Conservation (phyloP, 1,140 invertebrate genomes). For the Ganaspis sp. region DNA sequence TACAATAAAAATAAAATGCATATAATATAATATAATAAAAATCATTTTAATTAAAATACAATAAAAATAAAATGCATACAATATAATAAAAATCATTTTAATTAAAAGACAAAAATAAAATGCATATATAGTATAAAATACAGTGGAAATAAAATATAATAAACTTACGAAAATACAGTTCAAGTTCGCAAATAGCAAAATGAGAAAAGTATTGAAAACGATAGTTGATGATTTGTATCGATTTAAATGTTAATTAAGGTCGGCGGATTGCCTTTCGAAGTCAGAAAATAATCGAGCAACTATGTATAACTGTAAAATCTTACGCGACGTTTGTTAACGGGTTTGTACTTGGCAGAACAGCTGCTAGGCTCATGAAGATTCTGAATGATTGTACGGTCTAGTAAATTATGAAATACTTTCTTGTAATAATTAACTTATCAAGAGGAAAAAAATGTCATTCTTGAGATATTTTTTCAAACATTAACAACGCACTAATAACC, state of each 20-base stretch:
- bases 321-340: conserved; percentile 16
- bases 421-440: neutral
- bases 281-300: neutral
- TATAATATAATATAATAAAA: too few species aligned
- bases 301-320: conserved; percentile 22
- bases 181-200: too few species aligned
- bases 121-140: too few species aligned
- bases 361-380: conserved; percentile 22
- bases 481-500: too few species aligned
- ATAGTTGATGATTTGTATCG: neutral
- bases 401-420: conserved; percentile 17
- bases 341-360: conserved; percentile 14
- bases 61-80: too few species aligned
- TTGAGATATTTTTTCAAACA: neutral
- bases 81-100: too few species aligned
- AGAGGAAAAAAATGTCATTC: neutral
- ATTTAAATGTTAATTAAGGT: neutral
- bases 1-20: too few species aligned
- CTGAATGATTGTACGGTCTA: conserved; percentile 21
- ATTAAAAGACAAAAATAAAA: too few species aligned
- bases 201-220: neutral
- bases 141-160: too few species aligned
- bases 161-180: too few species aligned
- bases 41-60: too few species aligned
- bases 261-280: neutral